These are phyloP conservation scores for Peromyscus polionotus DNA, from an alignment of 2,113 vertebrate species.

Conservation along the genomic window DNA sequence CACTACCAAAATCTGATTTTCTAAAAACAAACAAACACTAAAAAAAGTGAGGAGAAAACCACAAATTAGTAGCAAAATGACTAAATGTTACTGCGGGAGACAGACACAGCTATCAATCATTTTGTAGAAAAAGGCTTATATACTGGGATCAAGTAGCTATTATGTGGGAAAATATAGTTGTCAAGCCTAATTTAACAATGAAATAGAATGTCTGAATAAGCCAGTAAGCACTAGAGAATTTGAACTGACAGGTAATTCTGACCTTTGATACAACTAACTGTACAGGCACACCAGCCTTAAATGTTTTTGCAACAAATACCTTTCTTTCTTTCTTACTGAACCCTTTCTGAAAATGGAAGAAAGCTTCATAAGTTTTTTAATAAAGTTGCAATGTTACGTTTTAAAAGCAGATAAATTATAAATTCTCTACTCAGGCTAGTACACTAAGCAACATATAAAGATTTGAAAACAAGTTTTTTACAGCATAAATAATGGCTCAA, in stretches of 20 bases:
- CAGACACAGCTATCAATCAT: not conserved
- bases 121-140: conserved; percentile 18
- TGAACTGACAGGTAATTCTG: not conserved
- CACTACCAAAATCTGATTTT: not conserved
- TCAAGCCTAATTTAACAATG: conserved; percentile 22
- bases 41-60: not conserved
- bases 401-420: conserved; percentile 51
- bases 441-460: not conserved
- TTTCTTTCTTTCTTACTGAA: not conserved
- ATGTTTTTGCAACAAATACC: not conserved
- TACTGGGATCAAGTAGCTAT: conserved; percentile 30
- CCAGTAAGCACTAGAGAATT: not conserved
- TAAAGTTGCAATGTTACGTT: not conserved
- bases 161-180: conserved; percentile 19
- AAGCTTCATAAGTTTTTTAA: conserved; percentile 39
- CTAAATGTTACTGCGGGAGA: not conserved
- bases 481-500: not conserved
- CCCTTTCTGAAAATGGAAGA: conserved; percentile 15
- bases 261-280: not conserved
- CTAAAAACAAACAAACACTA: conserved; percentile 1
- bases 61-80: not conserved
- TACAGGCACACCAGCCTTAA: not conserved
- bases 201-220: conserved; percentile 38
- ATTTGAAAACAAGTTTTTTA: not conserved
- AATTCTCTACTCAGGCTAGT: not conserved